Percentiles rank a stretch among this genome's conserved stretches.
Conservation (phyloP, 2,888 invertebrate species). For the Drosophila vallismaia region DNA sequence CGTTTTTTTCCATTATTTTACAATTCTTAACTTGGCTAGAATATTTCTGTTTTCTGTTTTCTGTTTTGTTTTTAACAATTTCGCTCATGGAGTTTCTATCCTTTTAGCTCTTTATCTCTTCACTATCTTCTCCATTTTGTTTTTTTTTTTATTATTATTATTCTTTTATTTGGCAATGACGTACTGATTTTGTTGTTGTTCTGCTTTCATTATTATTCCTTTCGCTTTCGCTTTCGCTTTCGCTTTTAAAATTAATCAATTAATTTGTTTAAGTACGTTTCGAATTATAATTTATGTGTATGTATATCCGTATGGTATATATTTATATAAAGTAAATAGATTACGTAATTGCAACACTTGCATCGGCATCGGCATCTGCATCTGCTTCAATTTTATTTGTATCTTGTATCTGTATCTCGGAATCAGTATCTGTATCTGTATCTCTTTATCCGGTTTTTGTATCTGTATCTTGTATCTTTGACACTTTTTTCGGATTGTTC, state of each 20-base stretch:
- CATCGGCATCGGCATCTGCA: conserved; percentile 37
- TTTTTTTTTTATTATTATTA: conserved; percentile 14
- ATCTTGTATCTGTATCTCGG: neutral
- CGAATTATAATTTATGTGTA: conserved; percentile 47
- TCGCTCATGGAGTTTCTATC: conserved; percentile 29
- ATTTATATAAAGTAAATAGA: conserved; percentile 76
- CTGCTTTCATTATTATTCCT: conserved; percentile 1
- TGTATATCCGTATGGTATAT: conserved; percentile 60
- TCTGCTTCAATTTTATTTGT: neutral
- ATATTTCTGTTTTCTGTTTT: conserved; percentile 24
- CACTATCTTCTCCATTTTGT: conserved; percentile 4
- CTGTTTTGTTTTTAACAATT: conserved; percentile 47
- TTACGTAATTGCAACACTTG: conserved; percentile 77
- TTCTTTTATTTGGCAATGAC: conserved; percentile 73
- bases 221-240: conserved; percentile 17
- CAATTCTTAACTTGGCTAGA: conserved; percentile 47
- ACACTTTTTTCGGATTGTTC: conserved; percentile 27
- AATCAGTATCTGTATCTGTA: neutral
- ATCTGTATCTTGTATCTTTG: conserved; percentile 13
- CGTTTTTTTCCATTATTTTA: conserved; percentile 30
- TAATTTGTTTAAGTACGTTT: conserved; percentile 49
- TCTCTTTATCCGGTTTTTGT: conserved; percentile 35
- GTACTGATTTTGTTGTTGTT: conserved; percentile 72
- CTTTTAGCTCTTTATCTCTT: conserved; percentile 10
- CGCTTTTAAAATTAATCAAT: conserved; percentile 56